Evolutionary conservation across 1,140 invertebrate genomes (phyloP).

Genomic region (Dreissena polymorpha): DNA sequence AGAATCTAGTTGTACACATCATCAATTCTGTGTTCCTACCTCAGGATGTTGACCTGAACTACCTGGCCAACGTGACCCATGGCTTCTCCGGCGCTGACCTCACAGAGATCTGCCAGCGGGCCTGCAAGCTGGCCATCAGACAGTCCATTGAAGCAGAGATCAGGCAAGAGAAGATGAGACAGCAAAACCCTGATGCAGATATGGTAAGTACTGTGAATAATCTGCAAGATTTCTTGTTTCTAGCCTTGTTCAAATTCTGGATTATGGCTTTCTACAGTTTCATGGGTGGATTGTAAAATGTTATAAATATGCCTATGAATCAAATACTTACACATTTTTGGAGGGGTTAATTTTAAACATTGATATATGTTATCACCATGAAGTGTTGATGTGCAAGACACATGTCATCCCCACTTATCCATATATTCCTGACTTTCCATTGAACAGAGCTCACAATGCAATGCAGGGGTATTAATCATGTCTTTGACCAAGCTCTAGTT

Average conservation of each 20-base stretch:
- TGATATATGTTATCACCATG: no score
- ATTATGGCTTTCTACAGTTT: not conserved
- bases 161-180: conserved; percentile 91
- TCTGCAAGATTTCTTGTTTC: not conserved
- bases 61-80: conserved; percentile 97
- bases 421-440: no score
- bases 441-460: no score
- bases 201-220: conserved; percentile 83
- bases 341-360: no score
- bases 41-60: conserved; percentile 94
- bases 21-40: conserved; percentile 49
- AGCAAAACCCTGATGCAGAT: conserved; percentile 88
- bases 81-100: conserved; percentile 99
- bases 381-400: no score
- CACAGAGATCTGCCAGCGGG: conserved; percentile 99
- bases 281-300: no score
- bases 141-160: conserved; percentile 99
- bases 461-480: no score
- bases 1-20: no score
- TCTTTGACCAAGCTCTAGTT: no score
- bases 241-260: not conserved
- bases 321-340: no score
- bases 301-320: no score
- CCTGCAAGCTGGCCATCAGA: conserved; percentile 99
- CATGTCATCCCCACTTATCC: no score